Base-by-base conservation (phyloP, 2,113 vertebrate genomes). In the Microcebus ravelobensis region DNA sequence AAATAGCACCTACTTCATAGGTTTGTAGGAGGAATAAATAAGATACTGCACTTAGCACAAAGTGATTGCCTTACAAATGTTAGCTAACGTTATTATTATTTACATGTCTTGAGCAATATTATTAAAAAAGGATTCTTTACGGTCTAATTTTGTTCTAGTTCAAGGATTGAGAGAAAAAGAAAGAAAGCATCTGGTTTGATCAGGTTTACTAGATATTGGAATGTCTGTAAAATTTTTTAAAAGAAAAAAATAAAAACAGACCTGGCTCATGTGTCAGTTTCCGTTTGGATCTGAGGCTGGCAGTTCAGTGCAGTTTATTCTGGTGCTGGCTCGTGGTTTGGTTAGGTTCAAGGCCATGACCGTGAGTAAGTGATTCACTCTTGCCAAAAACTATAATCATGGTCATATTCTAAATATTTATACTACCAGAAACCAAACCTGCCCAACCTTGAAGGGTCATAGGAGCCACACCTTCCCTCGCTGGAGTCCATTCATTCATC, bases 321-420 rank as follows among this genome's bases (percentile, higher is more conserved):
- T 96, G 70, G 92, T 83, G 25, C 81, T 87, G 67, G 84, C 87
- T 94, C 57, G 42, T 14, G 17, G 87, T 80, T 45, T 59, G 84
- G 34, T 70, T 90, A 90, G 39, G 68, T 96, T 80, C 87, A 87
- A 89, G 95, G 65, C 90, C 81, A 63, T 50, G n/a, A 87, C 87
- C 80, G 73, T 80, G 87, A 96, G 76, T 90, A 96, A 87, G 84
- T 81, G 90, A 96, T 52, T 93, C 90, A 59, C 59, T 67, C 39
- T 81, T 95, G 92, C 70, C 91, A 96, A 96, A 95, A 93, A 39
- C 70, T 70, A 74, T 76, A 92, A 80, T 84, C 70, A 8, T 61
- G 70, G 65, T 94, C 92, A 92, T 87, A 92, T 81, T 85, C 84
- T 96, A 97, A 96, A 95, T 96, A 96, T 95, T 97, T 97, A 84